These are phyloP conservation scores for Pachymerium ferrugineum DNA, from an alignment of 2,888 invertebrate species.

Conservation along the genomic window DNA sequence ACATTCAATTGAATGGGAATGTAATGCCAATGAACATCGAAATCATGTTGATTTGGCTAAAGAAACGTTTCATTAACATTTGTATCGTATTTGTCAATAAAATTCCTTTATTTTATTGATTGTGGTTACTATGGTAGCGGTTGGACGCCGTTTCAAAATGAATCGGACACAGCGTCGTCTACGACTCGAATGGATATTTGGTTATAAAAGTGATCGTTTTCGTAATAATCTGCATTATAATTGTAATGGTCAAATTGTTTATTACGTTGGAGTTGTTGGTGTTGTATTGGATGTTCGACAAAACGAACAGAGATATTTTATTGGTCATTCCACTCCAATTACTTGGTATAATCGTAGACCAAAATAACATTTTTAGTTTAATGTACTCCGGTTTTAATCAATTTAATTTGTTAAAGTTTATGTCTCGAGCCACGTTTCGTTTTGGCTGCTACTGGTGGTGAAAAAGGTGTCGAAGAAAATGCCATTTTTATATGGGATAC, in stretches of 20 bases:
- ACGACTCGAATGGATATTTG: slow-evolving; percentile 50
- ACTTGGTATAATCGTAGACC: slow-evolving; percentile 43
- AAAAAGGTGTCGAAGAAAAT: slow-evolving; percentile 48
- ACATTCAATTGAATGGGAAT: slow-evolving; percentile 55
- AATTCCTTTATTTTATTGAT: not conserved
- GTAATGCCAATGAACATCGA: slow-evolving; percentile 46
- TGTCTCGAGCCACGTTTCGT: slow-evolving; percentile 46
- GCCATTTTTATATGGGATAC: slow-evolving; percentile 50
- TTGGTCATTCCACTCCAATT: slow-evolving; percentile 50
- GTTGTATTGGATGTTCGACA: slow-evolving; percentile 47
- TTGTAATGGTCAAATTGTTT: slow-evolving; percentile 47
- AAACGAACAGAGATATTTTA: slow-evolving; percentile 47
- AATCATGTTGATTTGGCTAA: slow-evolving; percentile 52
- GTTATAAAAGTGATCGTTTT: slow-evolving; percentile 50
- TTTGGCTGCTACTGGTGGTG: slow-evolving; percentile 49
- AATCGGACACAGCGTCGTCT: slow-evolving; percentile 31
- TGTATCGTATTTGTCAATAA: not conserved
- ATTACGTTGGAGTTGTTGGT: slow-evolving; percentile 51
- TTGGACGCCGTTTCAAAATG: too few species aligned
- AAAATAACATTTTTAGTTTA: not conserved
- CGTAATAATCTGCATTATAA: slow-evolving; percentile 48
- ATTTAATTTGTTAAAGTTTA: not conserved
- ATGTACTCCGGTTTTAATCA: not conserved
- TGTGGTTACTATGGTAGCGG: not conserved
- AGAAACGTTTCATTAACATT: slow-evolving; percentile 50